Evolutionary conservation across 2,888 invertebrate species (phyloP), one percentile per base, ranked within the genome.

Genomic region (Hecatera dysodea): DNA sequence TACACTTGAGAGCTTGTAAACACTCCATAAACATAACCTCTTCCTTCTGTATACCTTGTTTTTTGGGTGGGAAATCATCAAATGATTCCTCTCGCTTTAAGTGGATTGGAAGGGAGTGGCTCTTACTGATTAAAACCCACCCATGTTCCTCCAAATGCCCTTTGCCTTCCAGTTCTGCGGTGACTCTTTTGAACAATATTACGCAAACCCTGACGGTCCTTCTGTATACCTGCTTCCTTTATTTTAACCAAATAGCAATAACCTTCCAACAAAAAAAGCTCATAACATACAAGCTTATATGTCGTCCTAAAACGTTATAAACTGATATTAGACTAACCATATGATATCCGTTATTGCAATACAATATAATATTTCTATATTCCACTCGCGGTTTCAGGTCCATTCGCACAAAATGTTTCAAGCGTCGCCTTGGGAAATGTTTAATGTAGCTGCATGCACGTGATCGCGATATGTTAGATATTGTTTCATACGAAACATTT

Each of bases 371-470:
- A 55, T 71, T 48, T 24, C 5, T 12, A 55, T 12, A 48, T 42
- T 62, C n/a, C 0, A 4, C 12, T 64, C 24, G 33, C 27, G 42
- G 15, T 56, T 24, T 27, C 15, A 6, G 17, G 19, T 63, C 6
- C 17, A 53, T 39, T 53, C n/a, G 22, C 24, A 48, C n/a, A 63
- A 33, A 72, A 72, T 56, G 33, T 55, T 55, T 55, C 46, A 55
- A 63, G 55, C 55, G 29, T 64, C 33, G 33, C 15, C 33, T 64
- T 42, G 64, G 33, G 63, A 33, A 1, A 67, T 56, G 56, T 75
- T 67, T 22, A 48, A 67, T 33, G n/a, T 59, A 39, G 9, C 15
- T 17, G 11, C 52, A 36, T 29, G 67, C 46, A 15, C 2, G 22
- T 11, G 57, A 57, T 57, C 9, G 17, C 17, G 22, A 39, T 24